Percentiles rank a stretch among this genome's conserved stretches.
Conservation (phyloP, 35 echinoderm and acorn worm species). For the Holothuria glaberrima region DNA sequence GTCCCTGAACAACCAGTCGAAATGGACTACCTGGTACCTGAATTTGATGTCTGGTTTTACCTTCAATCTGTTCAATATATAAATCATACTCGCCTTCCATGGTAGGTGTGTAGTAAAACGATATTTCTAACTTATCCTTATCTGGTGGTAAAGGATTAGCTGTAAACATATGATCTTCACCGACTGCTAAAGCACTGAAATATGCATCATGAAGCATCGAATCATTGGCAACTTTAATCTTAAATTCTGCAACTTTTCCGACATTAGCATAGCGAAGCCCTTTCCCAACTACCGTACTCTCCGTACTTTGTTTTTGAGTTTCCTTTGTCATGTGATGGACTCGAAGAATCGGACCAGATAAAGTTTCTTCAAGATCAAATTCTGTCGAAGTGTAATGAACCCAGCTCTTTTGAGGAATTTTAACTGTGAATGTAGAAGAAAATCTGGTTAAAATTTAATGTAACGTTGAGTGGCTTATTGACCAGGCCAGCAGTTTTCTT, state of each 20-base stretch:
- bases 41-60: neutral
- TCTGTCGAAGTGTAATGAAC: too few species aligned
- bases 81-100: slow-evolving; percentile 4
- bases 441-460: too few species aligned
- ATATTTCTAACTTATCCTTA: too few species aligned
- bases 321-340: neutral
- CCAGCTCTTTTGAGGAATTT: too few species aligned
- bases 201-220: neutral
- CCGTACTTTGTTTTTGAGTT: neutral
- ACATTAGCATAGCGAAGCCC: neutral
- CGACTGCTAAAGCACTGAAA: neutral
- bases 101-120: neutral
- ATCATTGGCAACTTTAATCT: neutral
- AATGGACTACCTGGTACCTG: slow-evolving; percentile 19
- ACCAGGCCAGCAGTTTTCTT: too few species aligned
- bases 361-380: too few species aligned
- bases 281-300: neutral
- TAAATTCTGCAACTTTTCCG: neutral
- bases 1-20: neutral
- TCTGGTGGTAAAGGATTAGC: neutral
- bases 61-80: slow-evolving; percentile 9
- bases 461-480: too few species aligned
- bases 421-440: too few species aligned
- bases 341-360: neutral
- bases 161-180: slow-evolving; percentile 7